Evolutionary conservation across 35 echinoderm and acorn worm genomes (phyloP), one percentile per base, ranked within the genome.

Genomic region (Heliocidaris erythrogramma): DNA sequence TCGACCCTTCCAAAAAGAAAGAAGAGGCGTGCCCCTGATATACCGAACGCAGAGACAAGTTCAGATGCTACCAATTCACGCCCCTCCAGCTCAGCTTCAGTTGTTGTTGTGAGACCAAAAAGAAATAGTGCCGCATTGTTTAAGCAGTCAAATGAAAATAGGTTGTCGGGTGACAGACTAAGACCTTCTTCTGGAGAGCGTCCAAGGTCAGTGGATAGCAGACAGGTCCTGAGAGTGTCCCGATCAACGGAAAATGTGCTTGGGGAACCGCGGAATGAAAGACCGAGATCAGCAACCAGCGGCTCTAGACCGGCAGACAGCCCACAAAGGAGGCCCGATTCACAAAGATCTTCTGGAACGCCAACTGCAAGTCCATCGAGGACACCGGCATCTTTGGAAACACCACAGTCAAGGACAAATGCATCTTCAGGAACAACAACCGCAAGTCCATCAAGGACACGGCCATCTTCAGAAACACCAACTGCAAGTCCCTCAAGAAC

Each of bases 21-120:
- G 29, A 89, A 89, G 87, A 89, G 87, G 32, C 87, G 87, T 89
- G 87, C 87, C 47, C 87, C 87, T 31, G 87, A 42, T 47, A 89
- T 89, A 47, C 87, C 87, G 31, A 48, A 13, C 4, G 17, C 31
- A 18, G 29, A 89, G 87, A 16, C 69, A 18, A 14, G 11, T n/a
- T 32, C 31, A 32, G 11, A 4, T 4, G 30, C 86, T 48, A 10
- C 86, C 5, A 31, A 89, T 9, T 18, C 87, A 9, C 32, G 30
- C 87, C 47, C 87, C 31, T 89, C 87, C 11, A 47, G 87, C 47
- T 47, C 87, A 89, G 87, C 13, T 12, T 32, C 32, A 47, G 30
- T 89, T 32, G 35, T 18, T 16, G 87, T 48, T 89, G 87, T 89
- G 30, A 89, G 87, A 89, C 87, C 87, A 89, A 89, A 89, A 7